phyloP scores from a whole-genome alignment of 2,113 vertebrate genomes.

The Passer montanus region DNA sequence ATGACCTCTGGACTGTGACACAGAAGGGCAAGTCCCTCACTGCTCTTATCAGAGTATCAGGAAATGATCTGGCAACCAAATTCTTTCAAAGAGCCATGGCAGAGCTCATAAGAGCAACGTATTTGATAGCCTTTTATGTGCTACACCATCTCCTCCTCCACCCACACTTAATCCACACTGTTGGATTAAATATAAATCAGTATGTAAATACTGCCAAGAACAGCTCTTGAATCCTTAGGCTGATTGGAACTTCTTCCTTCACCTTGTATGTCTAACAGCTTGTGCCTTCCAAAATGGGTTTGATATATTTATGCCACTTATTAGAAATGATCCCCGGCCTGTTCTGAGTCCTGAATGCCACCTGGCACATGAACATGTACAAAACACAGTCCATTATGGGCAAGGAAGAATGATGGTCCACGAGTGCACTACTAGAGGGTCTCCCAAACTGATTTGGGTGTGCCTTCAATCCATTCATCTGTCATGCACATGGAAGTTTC shows the following conservation, averaged over 20 bases:
- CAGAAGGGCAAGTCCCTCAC: accelerated
- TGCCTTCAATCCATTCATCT: background rate
- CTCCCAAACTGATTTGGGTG: background rate
- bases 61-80: background rate
- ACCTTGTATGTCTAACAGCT: background rate
- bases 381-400: background rate
- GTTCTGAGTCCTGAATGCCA: background rate
- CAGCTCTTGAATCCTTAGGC: background rate
- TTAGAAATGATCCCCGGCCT: background rate
- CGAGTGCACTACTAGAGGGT: accelerated
- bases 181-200: background rate
- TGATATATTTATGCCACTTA: background rate
- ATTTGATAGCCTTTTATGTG: background rate
- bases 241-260: background rate
- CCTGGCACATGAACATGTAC: background rate
- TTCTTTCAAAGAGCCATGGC: background rate
- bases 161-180: background rate
- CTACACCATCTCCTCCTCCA: background rate
- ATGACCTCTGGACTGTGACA: background rate
- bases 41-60: background rate
- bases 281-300: background rate
- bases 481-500: background rate
- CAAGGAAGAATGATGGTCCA: background rate
- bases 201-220: background rate
- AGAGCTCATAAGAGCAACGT: background rate